phyloP scores from a whole-genome alignment of 2,113 vertebrate species.

The Polypterus senegalus region DNA sequence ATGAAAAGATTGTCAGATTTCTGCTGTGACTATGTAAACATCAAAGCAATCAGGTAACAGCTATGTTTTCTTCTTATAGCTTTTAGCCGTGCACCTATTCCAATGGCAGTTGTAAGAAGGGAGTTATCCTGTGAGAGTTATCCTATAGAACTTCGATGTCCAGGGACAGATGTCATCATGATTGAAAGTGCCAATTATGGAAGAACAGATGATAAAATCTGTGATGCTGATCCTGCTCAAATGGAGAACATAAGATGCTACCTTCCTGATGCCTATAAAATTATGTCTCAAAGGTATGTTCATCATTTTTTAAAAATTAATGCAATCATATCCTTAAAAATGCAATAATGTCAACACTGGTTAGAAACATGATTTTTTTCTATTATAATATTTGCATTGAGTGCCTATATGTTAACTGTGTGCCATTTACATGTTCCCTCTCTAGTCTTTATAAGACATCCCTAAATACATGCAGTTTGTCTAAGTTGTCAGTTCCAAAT shows the following conservation, averaged over 20 bases:
- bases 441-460: too few species aligned
- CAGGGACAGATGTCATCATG: constrained; percentile 96
- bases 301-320: background rate
- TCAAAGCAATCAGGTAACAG: too few species aligned
- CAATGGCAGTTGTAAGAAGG: constrained; percentile 93
- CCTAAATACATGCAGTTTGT: too few species aligned
- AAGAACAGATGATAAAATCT: constrained; percentile 95
- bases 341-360: too few species aligned
- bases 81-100: constrained; percentile 88
- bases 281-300: constrained; percentile 92
- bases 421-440: too few species aligned
- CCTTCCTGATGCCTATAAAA: constrained; percentile 96
- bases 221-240: constrained; percentile 92
- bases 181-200: constrained; percentile 98
- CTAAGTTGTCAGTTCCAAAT: too few species aligned
- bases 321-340: background rate
- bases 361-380: too few species aligned
- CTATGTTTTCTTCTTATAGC: constrained; percentile 43
- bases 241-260: constrained; percentile 98
- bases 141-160: constrained; percentile 94
- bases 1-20: too few species aligned
- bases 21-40: too few species aligned
- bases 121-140: constrained; percentile 96
- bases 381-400: too few species aligned
- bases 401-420: too few species aligned